Percentiles rank a stretch among this genome's conserved stretches.
Conservation (phyloP, 2,888 invertebrate species). For the Biston betularia region DNA sequence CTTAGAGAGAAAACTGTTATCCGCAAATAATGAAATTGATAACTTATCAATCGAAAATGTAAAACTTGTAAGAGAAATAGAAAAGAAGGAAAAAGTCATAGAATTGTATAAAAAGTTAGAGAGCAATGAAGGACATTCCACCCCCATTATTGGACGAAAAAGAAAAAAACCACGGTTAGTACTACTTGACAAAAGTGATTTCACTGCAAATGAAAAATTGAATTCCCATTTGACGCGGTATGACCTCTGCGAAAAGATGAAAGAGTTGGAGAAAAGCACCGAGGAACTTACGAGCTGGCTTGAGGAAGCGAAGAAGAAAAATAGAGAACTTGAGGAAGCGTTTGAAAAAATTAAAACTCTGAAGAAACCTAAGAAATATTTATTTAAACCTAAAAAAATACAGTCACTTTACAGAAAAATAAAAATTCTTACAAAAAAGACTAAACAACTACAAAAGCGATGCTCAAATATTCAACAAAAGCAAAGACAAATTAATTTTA, state of each 20-base stretch:
- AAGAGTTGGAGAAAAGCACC: not conserved
- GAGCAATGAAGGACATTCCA: slow-evolving; percentile 4
- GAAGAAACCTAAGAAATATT: not conserved
- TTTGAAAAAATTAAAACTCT: not conserved
- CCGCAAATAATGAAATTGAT: slow-evolving; percentile 7
- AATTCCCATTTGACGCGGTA: not conserved
- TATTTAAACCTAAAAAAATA: not conserved
- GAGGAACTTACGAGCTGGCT: not conserved
- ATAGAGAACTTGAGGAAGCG: not conserved
- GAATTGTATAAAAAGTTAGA: slow-evolving; percentile 5
- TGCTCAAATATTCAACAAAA: not conserved
- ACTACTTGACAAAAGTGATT: not conserved
- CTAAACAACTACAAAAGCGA: not conserved
- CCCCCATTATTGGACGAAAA: slow-evolving; percentile 2
- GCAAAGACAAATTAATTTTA: not conserved
- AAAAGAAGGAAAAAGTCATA: not conserved
- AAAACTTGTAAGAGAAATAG: not conserved
- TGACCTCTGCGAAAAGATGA: not conserved
- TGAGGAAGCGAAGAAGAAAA: slow-evolving; percentile 8
- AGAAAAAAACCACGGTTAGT: not conserved
- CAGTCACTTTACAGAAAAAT: not conserved
- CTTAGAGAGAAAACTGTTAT: not conserved
- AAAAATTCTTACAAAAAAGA: not conserved
- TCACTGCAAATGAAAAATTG: not conserved
- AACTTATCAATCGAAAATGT: not conserved